Evolutionary conservation across 2,888 invertebrate species (phyloP).

Genomic region (Thereva nobilitata): DNA sequence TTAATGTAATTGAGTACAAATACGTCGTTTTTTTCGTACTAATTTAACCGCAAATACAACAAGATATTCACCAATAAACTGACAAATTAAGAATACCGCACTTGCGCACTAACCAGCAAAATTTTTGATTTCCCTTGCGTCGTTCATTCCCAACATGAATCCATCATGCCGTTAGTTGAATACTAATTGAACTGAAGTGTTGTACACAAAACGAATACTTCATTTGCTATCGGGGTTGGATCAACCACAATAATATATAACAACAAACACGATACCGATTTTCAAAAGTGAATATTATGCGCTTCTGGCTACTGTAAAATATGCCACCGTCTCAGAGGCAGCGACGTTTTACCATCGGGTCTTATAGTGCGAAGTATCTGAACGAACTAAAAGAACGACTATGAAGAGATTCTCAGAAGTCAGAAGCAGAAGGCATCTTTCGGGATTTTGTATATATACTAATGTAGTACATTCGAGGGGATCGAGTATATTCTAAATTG

Average conservation of each 20-base stretch:
- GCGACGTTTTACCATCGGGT: background rate
- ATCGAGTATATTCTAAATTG: conserved; percentile 3
- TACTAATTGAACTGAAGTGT: conserved; percentile 36
- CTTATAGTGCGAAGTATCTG: conserved; percentile 7
- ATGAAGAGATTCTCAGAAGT: conserved; percentile 16
- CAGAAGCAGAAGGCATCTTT: conserved; percentile 3
- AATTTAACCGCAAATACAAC: conserved; percentile 1
- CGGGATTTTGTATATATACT: background rate
- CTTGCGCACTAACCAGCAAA: conserved; percentile 11
- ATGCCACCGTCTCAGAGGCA: conserved; percentile 12
- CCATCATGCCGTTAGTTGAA: conserved; percentile 33
- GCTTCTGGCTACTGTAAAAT: background rate
- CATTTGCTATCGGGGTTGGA: conserved; percentile 23
- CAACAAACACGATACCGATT: no score
- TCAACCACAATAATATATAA: background rate
- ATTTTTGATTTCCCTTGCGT: background rate
- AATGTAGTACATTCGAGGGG: conserved; percentile 15
- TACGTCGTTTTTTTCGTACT: conserved; percentile 10
- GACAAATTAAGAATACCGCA: conserved; percentile 20
- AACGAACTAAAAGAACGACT: conserved; percentile 12
- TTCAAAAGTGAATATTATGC: no score
- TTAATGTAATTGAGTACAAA: background rate
- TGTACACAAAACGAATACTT: conserved; percentile 31
- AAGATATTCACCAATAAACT: conserved; percentile 19
- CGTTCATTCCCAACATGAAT: conserved; percentile 26